phyloP scores from a whole-genome alignment of 2,888 invertebrate genomes.

The Euplagia quadripunctaria region DNA sequence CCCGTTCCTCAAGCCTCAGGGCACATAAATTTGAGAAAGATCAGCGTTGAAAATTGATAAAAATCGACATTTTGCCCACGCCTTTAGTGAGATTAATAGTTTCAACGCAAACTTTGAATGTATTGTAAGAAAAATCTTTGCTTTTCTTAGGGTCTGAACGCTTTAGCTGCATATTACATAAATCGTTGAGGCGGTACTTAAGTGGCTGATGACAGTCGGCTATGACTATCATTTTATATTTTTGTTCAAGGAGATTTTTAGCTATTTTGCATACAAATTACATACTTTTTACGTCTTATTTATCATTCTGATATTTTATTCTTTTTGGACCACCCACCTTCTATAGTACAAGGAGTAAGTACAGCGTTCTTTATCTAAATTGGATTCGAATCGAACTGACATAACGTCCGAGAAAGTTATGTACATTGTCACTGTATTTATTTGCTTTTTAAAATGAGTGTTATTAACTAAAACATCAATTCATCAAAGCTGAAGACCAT shows the following conservation, averaged over 20 bases:
- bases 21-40: constrained; percentile 52
- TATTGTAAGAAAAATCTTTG: constrained; percentile 29
- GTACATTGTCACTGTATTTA: too few relatives aligned
- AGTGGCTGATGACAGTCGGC: not conserved
- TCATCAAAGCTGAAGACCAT: too few relatives aligned
- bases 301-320: not conserved
- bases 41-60: constrained; percentile 53
- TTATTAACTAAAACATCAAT: too few relatives aligned
- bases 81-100: constrained; percentile 48
- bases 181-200: not conserved
- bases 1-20: constrained; percentile 45
- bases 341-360: not conserved
- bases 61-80: constrained; percentile 48
- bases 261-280: not conserved
- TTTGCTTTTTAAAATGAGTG: too few relatives aligned
- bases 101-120: constrained; percentile 32
- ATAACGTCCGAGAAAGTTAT: too few relatives aligned
- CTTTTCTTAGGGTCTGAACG: constrained; percentile 1
- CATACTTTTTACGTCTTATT: not conserved
- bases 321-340: not conserved
- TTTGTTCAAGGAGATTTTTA: not conserved
- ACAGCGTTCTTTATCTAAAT: too few relatives aligned
- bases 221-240: not conserved
- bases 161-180: not conserved
- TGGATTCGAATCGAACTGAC: too few relatives aligned